Conservation (phyloP, 2,888 invertebrate genomes). For the Troides helena region DNA sequence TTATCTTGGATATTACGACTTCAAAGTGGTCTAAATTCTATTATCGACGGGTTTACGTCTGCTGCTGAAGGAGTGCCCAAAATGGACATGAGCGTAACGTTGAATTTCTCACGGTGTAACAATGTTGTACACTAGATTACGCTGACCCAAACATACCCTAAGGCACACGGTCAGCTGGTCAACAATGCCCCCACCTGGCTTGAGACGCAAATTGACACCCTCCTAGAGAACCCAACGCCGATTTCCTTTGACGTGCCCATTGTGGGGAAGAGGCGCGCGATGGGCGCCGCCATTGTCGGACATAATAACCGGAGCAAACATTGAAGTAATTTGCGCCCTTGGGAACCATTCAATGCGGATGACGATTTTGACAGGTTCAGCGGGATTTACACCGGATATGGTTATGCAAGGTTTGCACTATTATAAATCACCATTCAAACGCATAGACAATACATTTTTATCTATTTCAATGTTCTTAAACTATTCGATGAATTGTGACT, state of each 20-base stretch:
- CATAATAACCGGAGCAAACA: constrained; percentile 70
- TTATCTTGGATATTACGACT: too few relatives aligned
- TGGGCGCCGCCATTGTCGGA: constrained; percentile 53
- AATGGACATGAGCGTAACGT: constrained; percentile 2
- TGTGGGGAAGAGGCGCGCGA: constrained; percentile 64
- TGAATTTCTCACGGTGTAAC: constrained; percentile 61
- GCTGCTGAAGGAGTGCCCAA: too few relatives aligned
- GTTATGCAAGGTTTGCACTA: constrained; percentile 55
- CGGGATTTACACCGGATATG: constrained; percentile 49
- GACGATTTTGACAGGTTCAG: constrained; percentile 71
- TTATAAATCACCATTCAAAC: background rate
- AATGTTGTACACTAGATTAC: constrained; percentile 58
- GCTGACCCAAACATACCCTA: constrained; percentile 59
- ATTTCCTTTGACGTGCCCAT: constrained; percentile 61
- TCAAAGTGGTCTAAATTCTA: too few relatives aligned
- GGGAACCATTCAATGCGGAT: constrained; percentile 58
- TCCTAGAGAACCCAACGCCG: constrained; percentile 54
- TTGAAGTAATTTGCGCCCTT: constrained; percentile 67
- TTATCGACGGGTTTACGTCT: too few relatives aligned
- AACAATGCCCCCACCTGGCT: constrained; percentile 72
- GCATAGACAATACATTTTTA: too few relatives aligned
- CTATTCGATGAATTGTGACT: too few relatives aligned
- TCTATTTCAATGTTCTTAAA: too few relatives aligned
- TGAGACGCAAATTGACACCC: constrained; percentile 67
- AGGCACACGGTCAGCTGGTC: constrained; percentile 70